These are phyloP conservation scores for Temnothorax unifasciatus DNA, from an alignment of 2,888 invertebrate species.

Conservation along the genomic window DNA sequence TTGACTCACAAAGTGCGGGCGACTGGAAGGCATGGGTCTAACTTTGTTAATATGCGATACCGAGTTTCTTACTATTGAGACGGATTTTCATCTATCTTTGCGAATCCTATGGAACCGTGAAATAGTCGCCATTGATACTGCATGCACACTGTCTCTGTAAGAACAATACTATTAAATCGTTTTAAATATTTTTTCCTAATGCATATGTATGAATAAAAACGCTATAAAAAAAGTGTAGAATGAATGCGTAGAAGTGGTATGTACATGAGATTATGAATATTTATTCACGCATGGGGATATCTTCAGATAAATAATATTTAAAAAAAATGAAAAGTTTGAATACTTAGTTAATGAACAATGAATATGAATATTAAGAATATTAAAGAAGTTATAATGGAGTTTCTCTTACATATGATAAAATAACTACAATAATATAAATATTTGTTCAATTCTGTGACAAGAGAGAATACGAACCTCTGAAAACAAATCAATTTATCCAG, in stretches of 20 bases:
- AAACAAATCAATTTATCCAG: conserved; percentile 1
- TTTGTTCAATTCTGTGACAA: not conserved
- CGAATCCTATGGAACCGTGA: conserved; percentile 63
- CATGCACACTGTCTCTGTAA: not conserved
- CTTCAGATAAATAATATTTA: not conserved
- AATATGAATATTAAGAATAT: not conserved
- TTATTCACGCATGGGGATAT: not conserved
- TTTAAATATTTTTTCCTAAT: not conserved
- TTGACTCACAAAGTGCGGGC: not conserved
- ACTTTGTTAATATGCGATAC: not conserved
- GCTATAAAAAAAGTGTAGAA: not conserved
- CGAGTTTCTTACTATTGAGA: conserved; percentile 1
- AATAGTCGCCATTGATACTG: conserved; percentile 44
- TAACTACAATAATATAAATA: not conserved
- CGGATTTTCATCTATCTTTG: conserved; percentile 62
- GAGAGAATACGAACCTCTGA: not conserved
- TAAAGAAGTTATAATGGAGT: not conserved
- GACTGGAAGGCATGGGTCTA: not conserved
- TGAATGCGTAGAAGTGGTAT: not conserved
- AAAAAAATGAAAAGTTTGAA: not conserved
- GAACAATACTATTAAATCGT: not conserved
- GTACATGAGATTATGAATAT: not conserved
- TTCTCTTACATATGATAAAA: not conserved
- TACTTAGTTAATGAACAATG: not conserved
- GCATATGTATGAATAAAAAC: not conserved